A percentile compares a stretch with the other conserved stretches of the same genome.
Evolutionary conservation across 2,113 vertebrate species (phyloP).

Genomic region (Caloenas nicobarica): DNA sequence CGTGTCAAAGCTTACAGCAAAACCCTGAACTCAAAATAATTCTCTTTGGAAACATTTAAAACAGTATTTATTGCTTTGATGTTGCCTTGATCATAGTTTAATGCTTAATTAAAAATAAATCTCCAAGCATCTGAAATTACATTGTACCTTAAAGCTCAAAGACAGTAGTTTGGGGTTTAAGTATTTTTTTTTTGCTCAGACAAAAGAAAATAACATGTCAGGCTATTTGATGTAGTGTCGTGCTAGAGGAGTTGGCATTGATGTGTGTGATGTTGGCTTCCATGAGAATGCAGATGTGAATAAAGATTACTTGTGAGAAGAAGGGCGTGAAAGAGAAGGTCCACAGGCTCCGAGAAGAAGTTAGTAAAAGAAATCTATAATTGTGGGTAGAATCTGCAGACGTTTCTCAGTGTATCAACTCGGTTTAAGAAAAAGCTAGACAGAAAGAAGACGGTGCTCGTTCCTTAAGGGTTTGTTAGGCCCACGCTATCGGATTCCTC

Average conservation of each 20-base stretch:
- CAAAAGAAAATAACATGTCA: neutral
- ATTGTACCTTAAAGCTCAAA: conserved; percentile 11
- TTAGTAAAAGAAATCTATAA: neutral
- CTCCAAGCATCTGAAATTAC: conserved; percentile 14
- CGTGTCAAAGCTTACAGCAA: neutral
- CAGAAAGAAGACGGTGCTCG: accelerated
- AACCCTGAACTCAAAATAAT: conserved; percentile 22
- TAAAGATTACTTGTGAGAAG: neutral
- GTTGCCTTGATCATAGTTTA: conserved; percentile 46
- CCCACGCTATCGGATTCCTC: neutral
- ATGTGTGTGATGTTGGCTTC: neutral
- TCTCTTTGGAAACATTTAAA: conserved; percentile 50
- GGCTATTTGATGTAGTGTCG: conserved; percentile 33
- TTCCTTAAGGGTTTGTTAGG: neutral
- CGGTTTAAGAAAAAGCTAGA: neutral
- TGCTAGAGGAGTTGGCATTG: neutral
- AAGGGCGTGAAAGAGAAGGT: neutral
- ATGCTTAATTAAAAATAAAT: conserved; percentile 61
- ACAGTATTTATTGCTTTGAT: conserved; percentile 50
- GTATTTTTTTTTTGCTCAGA: neutral
- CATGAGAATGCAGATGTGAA: neutral
- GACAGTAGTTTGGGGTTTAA: neutral
- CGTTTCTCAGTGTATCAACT: neutral
- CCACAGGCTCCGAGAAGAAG: neutral
- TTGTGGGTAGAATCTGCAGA: neutral